Evolutionary conservation across 1,140 invertebrate genomes (phyloP), one percentile per base, ranked within the genome.

Genomic region (Eriosoma lanigerum): DNA sequence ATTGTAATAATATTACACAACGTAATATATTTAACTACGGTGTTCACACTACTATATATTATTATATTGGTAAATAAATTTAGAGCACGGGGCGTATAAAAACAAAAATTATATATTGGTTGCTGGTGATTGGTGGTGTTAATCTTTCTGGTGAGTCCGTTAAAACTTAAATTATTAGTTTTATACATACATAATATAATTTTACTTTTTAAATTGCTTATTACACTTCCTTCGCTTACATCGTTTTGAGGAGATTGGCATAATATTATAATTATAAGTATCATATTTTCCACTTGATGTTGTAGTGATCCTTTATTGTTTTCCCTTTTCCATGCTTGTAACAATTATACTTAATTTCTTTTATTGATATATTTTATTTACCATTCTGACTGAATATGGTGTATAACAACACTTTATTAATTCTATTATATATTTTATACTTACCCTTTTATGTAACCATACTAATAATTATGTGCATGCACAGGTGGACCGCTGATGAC

Each of bases 41-140:
- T 75, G 52, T 75, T 75, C 72, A 75, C 72, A 58, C 26, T 29
- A 38, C 8, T 38, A 38, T 38, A 38, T 38, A 38, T 38, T 38
- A 38, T 38, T 17, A 24, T 75, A 21, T 38, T 58, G 52, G 54
- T 62, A 78, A 62, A 78, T 26, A 78, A 38, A 78, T 78, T 78
- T 78, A 78, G 56, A 60, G 75, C 75, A 78, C 75, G 56, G 75
- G 75, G 75, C 75, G 75, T 78, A 78, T 46, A 78, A 46, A 78
- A 78, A n/a, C 56, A 78, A 78, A 76, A 58, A 38, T 54, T 60
- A 60, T 62, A 78, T 48, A 78, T 78, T 78, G 75, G 56, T 78
- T 78, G 75, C 75, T 78, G 75, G 75, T 78, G 75, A 78, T 62
- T 78, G 75, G 75, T 78, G 75, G 54, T 78, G 56, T 78, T 60